Conservation (phyloP, 2,797 vertebrate species). For the Meda fulgida region DNA sequence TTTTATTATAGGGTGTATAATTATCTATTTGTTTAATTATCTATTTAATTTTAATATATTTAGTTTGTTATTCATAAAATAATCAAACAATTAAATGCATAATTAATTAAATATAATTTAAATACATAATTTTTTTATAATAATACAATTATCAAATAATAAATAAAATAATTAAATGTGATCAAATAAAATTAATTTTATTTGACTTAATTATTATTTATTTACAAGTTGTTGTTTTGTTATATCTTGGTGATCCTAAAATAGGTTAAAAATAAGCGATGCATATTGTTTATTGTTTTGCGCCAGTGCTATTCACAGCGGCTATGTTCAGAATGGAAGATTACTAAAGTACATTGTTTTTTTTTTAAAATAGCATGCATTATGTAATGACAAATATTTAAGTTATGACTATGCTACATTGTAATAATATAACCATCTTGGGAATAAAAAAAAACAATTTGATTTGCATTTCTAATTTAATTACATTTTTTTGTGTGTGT, state of each 20-base stretch:
- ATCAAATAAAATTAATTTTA: neutral
- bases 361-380: neutral
- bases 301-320: neutral
- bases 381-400: neutral
- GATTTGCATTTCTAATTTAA: too few species aligned
- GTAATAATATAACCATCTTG: neutral
- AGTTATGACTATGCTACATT: neutral
- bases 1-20: neutral
- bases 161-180: too few species aligned
- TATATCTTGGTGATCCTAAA: neutral
- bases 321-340: neutral
- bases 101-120: neutral
- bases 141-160: neutral
- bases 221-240: neutral
- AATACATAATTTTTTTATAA: neutral
- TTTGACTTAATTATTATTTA: neutral
- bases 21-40: neutral
- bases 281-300: neutral
- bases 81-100: neutral
- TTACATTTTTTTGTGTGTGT: neutral
- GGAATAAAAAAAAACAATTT: neutral
- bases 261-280: neutral
- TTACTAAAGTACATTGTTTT: too few species aligned
- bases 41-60: neutral
- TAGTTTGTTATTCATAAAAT: neutral